phyloP scores from a whole-genome alignment of 1,140 invertebrate genomes.

The Drosophila equinoxialis region DNA sequence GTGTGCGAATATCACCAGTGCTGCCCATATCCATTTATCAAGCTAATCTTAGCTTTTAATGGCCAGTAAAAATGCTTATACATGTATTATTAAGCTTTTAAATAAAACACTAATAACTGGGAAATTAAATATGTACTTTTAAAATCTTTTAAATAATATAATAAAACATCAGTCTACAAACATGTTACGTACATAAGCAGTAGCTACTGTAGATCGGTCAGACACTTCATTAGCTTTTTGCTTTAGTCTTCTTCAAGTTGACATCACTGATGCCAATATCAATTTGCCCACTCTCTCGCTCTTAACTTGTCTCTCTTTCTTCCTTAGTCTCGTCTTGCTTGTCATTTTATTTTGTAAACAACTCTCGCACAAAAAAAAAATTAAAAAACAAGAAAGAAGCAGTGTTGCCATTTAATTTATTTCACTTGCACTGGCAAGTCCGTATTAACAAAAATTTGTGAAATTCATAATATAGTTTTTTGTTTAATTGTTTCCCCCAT shows the following conservation, averaged over 20 bases:
- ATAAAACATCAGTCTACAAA: no score
- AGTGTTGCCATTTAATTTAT: conserved; percentile 53
- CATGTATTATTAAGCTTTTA: no score
- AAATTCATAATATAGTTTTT: conserved; percentile 51
- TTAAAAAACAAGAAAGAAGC: conserved; percentile 8
- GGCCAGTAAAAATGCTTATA: background rate
- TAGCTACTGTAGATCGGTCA: background rate
- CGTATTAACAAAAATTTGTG: conserved; percentile 59
- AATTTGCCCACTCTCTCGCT: conserved; percentile 30
- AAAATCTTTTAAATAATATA: no score
- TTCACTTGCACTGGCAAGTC: conserved; percentile 60
- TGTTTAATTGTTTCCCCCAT: conserved; percentile 25
- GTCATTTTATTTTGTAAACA: conserved; percentile 70
- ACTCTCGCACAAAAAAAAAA: conserved; percentile 40
- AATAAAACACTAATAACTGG: no score
- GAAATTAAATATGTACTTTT: no score
- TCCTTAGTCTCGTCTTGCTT: conserved; percentile 22
- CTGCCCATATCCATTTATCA: background rate
- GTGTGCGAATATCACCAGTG: conserved; percentile 46
- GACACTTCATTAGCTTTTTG: background rate
- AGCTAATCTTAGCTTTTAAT: background rate
- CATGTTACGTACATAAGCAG: no score
- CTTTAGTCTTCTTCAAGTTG: background rate
- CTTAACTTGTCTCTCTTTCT: conserved; percentile 6
- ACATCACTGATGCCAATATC: conserved; percentile 16